These are phyloP conservation scores for Condylura cristata DNA, from an alignment of 2,113 vertebrate species.

Conservation along the genomic window DNA sequence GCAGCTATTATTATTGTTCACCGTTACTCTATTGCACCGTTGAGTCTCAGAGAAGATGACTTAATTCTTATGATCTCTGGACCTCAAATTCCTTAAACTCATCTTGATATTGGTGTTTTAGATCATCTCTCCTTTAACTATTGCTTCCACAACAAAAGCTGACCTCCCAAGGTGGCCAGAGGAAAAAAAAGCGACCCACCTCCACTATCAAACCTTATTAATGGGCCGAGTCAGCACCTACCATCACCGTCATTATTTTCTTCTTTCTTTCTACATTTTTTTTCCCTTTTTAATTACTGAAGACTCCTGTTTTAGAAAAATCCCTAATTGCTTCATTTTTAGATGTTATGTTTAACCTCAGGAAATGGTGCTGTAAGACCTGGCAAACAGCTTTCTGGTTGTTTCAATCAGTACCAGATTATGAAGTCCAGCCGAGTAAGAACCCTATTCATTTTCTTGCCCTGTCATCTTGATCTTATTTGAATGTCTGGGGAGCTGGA, in stretches of 20 bases:
- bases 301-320: constrained; percentile 79
- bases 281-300: constrained; percentile 73
- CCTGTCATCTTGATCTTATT: constrained; percentile 92
- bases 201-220: constrained; percentile 76
- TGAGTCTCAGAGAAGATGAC: constrained; percentile 62
- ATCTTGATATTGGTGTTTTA: constrained; percentile 66
- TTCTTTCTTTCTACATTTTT: constrained; percentile 9
- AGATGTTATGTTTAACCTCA: constrained; percentile 95
- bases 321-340: constrained; percentile 93
- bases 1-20: not conserved
- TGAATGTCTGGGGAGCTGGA: constrained; percentile 89
- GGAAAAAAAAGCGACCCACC: not conserved
- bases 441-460: constrained; percentile 89
- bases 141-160: constrained; percentile 72
- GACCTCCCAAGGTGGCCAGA: constrained; percentile 68
- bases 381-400: constrained; percentile 89
- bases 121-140: constrained; percentile 66
- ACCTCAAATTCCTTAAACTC: constrained; percentile 79
- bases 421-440: constrained; percentile 88
- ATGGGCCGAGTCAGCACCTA: constrained; percentile 73
- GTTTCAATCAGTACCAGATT: constrained; percentile 90
- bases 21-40: constrained; percentile 64
- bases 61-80: constrained; percentile 82
- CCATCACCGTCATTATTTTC: constrained; percentile 45
- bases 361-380: constrained; percentile 92